Evolutionary conservation across 1,140 invertebrate species (phyloP), one percentile per base, ranked within the genome.

Genomic region (Eupristina koningsbergeri): DNA sequence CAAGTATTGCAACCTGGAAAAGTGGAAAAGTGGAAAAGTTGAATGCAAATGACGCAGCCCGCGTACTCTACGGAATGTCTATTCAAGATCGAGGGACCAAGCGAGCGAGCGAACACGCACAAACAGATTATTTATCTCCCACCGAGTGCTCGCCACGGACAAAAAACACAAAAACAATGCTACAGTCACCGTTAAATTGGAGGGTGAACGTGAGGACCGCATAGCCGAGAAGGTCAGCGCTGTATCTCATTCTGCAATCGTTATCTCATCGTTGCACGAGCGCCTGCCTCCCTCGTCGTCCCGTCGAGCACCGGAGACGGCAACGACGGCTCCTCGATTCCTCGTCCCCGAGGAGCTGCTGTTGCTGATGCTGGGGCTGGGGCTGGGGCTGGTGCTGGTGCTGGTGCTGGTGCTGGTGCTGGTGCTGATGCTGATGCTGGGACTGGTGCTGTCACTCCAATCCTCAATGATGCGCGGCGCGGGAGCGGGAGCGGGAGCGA

Each of bases 211-310:
- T 91, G 87, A 92, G 88, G 86, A 92, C 88, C 86, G 91, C 90
- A 90, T 91, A 92, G 89, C 91, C 89, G 87, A 92, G 88, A 86
- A 92, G 88, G 89, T 90, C 89, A 88, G 87, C 89, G 87, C 89
- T 91, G 89, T 90, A 89, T 89, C 89, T 91, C 91, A 92, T 92
- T 92, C 92, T 92, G 91, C 86, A 87, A 90, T 90, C 87, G 92
- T 92, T 92, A 92, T 91, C 91, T 92, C 91, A 89, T 92, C 88
- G 90, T 91, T 90, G 67, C 85, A 11, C 71, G 34, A 58, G 34
- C 39, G 63, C 26, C 19, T 58, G 0, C n/a, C 63, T 17, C 34
- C 41, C 34, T 26, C 19, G 39, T 7, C n/a, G 41, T 17, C 34
- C 41, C 34, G 39, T 36, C 41, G 29, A 45, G 5, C 77, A 80